Base-by-base conservation (phyloP, 2,113 vertebrate species). In the Sinosuthora webbiana region DNA sequence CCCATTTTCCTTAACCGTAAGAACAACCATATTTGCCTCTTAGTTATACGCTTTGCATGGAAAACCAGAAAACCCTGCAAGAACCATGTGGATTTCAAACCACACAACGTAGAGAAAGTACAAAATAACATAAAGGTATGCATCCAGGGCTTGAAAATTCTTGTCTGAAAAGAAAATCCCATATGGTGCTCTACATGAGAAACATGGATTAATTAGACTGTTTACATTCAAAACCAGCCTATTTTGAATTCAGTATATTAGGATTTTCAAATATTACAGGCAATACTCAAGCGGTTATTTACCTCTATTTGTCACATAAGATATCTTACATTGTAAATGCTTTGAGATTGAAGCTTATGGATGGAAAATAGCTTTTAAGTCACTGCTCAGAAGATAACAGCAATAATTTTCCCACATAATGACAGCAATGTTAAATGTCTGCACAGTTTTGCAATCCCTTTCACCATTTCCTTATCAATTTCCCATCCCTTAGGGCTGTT, bases 181-280 rank as follows among this genome's bases (percentile, higher is more conserved):
- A 20, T 3, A 28, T 6, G 62, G 13, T 0, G 0, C 3, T 63
- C 42, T 56, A 7, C 6, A 11, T 24, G 31, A 83, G 28, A 83
- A 88, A 30, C 19, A 35, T 3, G 7, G 52, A 45, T 69, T 91
- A 57, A 60, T 93, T 52, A 71, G 13, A 22, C 18, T 10, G 6
- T 35, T 79, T 27, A 45, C 14, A 55, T 50, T 10, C 22, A 77
- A 92, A 71, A 5, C 14, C 20, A 73, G 15, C 24, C 16, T 35
- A 33, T 33, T 88, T 65, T 55, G 7, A 53, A 67, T 19, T 11
- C 19, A 15, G 7, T 47, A 15, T 25, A 41, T 35, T 30, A 39
- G 8, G 18, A 63, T 84, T 91, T 91, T 82, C 50, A 71, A 64
- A 57, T 22, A 15, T 7, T 44, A 9, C 6, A 74, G 33, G n/a